Base-by-base conservation (phyloP, 2,797 vertebrate species). In the Ibycter americanus region DNA sequence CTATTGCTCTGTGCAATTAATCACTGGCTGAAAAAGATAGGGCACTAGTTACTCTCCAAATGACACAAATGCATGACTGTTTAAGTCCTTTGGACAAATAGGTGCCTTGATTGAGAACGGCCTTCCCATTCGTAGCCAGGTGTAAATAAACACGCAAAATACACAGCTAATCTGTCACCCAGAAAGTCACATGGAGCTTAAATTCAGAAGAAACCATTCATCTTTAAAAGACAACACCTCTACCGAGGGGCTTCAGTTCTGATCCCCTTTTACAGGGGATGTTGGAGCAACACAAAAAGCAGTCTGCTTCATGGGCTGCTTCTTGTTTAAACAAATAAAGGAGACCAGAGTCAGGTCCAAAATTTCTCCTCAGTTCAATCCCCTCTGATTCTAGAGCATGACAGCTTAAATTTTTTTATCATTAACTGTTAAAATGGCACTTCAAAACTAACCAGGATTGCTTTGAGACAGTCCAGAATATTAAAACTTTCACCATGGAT, bases 1-100 rank as follows among this genome's bases (percentile, higher is more conserved):
- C 91, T 79, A 31, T 56, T 47, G 87, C 77, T 93, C 80, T 49
- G 34, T 29, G 70, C 82, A 87, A 90, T 97, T 93, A 51, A 97
- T 95, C 97, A 95, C 58, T 7, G 17, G 27, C 36, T 92, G 59
- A 18, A 95, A 83, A 87, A 91, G 77, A 47, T 1, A 31, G 71
- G 71, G 85, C 31, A 42, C 70, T 32, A 71, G 68, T 22, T 63
- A 32, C 79, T 89, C 62, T 81, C 72, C 74, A 73, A 78, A 76
- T 27, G 83, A 91, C 92, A 94, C 21, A 10, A 86, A 87, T 0
- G 3, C 22, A 29, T 16, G 71, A 63, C 49, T 93, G 68, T 90
- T 91, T n/a, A 85, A 83, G 19, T 87, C 80, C 36, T 55, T n/a
- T 71, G 90, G 76, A 91, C 67, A 89, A 94, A 90, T 3, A 68